Evolutionary conservation across 2,888 invertebrate species (phyloP).

Genomic region (Coenonympha arcania): DNA sequence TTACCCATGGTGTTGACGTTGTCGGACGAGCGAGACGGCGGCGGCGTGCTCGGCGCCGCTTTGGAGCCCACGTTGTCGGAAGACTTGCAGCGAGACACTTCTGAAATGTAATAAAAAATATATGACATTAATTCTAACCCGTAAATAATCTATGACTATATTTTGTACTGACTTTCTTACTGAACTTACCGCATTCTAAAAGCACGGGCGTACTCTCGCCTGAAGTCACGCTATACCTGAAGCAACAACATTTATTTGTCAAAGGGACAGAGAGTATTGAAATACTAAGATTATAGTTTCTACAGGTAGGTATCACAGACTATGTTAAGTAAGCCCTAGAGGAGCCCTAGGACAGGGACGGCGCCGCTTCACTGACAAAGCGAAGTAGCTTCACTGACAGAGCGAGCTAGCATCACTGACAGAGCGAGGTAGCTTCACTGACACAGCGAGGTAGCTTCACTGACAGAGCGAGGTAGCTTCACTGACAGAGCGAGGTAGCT

Average conservation of each 20-base stretch:
- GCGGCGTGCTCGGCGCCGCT: constrained; percentile 52
- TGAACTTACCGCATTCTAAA: constrained; percentile 64
- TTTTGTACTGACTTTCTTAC: neutral
- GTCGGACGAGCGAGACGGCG: constrained; percentile 66
- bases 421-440: too few relatives aligned
- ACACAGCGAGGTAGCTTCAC: too few relatives aligned
- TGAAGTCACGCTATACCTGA: constrained; percentile 70
- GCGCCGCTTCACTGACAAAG: too few relatives aligned
- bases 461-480: neutral
- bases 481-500: too few relatives aligned
- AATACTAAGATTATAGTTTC: too few relatives aligned
- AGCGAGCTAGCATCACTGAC: too few relatives aligned
- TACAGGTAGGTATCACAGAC: too few relatives aligned
- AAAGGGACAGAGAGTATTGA: neutral
- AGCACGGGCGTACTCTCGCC: constrained; percentile 71
- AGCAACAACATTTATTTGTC: constrained; percentile 10
- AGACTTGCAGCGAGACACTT: constrained; percentile 69
- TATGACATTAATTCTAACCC: too few relatives aligned
- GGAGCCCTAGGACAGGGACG: too few relatives aligned
- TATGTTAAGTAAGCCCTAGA: too few relatives aligned
- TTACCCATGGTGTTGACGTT: constrained; percentile 70
- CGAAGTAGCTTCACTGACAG: too few relatives aligned
- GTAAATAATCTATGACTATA: neutral
- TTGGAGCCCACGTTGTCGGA: constrained; percentile 63
- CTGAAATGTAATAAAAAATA: constrained; percentile 31